phyloP scores from a whole-genome alignment of 2,113 vertebrate species.

The Engraulis encrasicolus region DNA sequence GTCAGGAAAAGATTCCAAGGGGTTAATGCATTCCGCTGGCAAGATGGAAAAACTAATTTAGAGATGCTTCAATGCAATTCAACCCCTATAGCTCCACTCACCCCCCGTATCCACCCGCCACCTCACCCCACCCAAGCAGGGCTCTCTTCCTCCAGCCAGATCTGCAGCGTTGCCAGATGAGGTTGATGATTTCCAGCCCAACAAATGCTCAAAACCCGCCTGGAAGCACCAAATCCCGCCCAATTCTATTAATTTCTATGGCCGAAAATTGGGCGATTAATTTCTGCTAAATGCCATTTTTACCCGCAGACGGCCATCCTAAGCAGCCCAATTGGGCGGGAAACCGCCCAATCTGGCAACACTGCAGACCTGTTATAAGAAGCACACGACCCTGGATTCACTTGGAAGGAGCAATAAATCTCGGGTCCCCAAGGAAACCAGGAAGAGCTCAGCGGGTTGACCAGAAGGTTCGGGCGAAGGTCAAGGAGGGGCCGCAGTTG shows the following conservation, averaged over 20 bases:
- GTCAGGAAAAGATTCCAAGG: neutral
- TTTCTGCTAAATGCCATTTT: no score
- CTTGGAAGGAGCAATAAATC: neutral
- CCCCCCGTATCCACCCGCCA: no score
- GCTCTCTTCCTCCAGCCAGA: neutral
- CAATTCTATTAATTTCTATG: no score
- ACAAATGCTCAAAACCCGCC: no score
- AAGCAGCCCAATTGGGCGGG: no score
- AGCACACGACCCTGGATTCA: neutral
- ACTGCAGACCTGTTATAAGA: conserved; percentile 12
- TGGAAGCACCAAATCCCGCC: no score
- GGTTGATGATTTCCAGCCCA: no score
- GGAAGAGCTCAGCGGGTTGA: neutral
- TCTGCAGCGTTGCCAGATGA: no score
- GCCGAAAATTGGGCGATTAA: no score
- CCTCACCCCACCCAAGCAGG: neutral
- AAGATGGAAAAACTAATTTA: conserved; percentile 34
- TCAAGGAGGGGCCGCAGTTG: neutral
- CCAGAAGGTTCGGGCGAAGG: neutral
- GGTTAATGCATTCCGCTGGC: conserved; percentile 14
- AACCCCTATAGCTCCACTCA: no score
- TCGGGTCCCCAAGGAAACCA: neutral
- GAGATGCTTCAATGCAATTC: conserved; percentile 24
- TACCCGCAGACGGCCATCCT: no score
- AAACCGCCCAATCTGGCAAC: no score